phyloP scores from a whole-genome alignment of 2,888 invertebrate genomes.

The Zelleria hepariella region DNA sequence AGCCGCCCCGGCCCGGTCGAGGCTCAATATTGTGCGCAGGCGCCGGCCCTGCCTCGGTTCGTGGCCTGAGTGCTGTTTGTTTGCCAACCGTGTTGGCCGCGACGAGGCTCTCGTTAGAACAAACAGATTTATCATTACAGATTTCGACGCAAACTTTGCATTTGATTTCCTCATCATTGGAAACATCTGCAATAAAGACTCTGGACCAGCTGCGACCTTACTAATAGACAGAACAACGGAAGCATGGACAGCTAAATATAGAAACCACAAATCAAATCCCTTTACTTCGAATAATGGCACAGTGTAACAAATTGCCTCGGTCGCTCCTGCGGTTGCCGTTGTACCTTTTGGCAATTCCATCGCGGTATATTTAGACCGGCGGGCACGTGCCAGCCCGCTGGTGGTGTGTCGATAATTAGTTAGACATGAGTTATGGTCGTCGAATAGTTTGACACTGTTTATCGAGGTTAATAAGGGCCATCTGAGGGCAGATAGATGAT shows the following conservation, averaged over 20 bases:
- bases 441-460: constrained; percentile 37
- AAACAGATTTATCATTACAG: not conserved
- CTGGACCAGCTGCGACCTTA: constrained; percentile 29
- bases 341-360: constrained; percentile 16
- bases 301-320: constrained; percentile 40
- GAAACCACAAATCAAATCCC: constrained; percentile 38
- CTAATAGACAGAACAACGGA: constrained; percentile 11
- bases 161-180: constrained; percentile 1
- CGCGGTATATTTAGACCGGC: constrained; percentile 11
- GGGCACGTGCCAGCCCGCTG: constrained; percentile 14
- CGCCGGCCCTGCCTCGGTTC: not conserved
- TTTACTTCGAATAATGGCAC: constrained; percentile 31
- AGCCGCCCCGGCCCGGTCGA: constrained; percentile 11
- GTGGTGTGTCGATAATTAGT: constrained; percentile 49
- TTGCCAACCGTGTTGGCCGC: constrained; percentile 13
- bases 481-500: constrained; percentile 15
- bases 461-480: constrained; percentile 57
- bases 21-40: constrained; percentile 17
- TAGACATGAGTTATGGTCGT: constrained; percentile 43
- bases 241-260: constrained; percentile 47
- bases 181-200: not conserved
- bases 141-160: constrained; percentile 12
- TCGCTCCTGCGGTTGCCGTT: constrained; percentile 14
- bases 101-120: not conserved
- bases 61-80: constrained; percentile 11